A percentile compares a stretch with the other conserved stretches of the same genome.
Conservation (phyloP, 2,113 vertebrate genomes). For the Colossoma macropomum region DNA sequence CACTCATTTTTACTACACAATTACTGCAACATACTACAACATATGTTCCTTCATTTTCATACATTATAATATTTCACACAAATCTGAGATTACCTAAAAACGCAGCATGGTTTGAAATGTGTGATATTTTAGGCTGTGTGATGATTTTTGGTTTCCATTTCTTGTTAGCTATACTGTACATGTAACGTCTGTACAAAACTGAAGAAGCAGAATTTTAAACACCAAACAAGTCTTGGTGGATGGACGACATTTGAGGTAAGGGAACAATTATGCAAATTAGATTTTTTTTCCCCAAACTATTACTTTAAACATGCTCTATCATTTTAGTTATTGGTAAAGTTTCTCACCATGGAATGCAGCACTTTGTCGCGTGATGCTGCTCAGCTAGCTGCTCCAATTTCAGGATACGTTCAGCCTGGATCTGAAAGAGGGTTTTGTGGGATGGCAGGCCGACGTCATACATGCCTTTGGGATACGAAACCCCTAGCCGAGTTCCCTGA, state of each 20-base stretch:
- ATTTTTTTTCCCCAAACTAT: background rate
- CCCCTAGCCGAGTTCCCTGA: conserved; percentile 92
- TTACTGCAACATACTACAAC: background rate
- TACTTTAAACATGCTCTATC: background rate
- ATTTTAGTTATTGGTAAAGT: background rate
- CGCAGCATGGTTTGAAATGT: background rate
- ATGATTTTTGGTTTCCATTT: no score
- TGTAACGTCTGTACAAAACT: no score
- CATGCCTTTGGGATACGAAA: conserved; percentile 96
- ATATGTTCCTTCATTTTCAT: background rate
- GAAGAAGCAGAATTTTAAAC: background rate
- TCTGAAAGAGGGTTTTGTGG: conserved; percentile 96
- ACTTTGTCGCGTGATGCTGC: conserved; percentile 77
- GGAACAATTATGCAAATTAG: no score
- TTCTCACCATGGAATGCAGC: conserved; percentile 90
- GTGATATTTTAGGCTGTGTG: no score
- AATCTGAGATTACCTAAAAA: background rate
- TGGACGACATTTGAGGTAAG: background rate
- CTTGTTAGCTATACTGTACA: no score
- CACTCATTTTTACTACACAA: background rate
- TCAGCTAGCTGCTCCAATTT: conserved; percentile 88
- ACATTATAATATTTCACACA: background rate
- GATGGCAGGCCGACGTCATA: conserved; percentile 94
- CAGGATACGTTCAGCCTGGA: conserved; percentile 93
- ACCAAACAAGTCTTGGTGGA: background rate